Evolutionary conservation across 2,113 vertebrate genomes (phyloP), one percentile per base, ranked within the genome.

Genomic region (Rhea pennata): DNA sequence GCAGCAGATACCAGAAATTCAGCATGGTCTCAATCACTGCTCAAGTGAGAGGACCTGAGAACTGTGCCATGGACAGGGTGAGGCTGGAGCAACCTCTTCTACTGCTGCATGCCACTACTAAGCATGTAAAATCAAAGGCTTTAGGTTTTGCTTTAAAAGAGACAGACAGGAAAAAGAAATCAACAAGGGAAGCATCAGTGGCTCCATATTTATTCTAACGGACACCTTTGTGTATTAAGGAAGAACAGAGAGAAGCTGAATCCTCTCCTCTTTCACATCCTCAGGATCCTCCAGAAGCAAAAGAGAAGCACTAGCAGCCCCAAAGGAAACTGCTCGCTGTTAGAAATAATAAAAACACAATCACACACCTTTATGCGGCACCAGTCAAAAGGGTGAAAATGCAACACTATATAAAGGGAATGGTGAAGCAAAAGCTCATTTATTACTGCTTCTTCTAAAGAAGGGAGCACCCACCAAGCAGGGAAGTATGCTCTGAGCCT

Each of bases 1-100:
- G 24, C 26, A 21, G 61, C 53, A n/a, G 46, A 5, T 4, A 16
- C 40, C 66, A 39, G 7, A 16, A 20, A 5, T 11, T 31, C 9
- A 0, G 8, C 0, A 15, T 5, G 19, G 22, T 6, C 72, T 44
- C 40, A 17, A 15, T 67, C 1, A 0, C 5, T 36, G 23, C 36
- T 70, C 39, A 11, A 31, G 12, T 3, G 27, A 24, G 24, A 58
- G 74, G 20, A 76, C 53, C 13, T 2, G 3, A 29, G 27, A 15
- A 36, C 65, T 23, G 56, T 40, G 44, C 46, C 53, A 33, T 36
- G 10, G 29, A 12, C 11, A 46, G 59, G 17, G 23, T 64, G 48
- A 48, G 53, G 42, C 46, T 13, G 53, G 12, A 36, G 33, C 50
- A n/a, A 39, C 44, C 14, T 39, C 66, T 64, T 20, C 33, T 27